A percentile compares a stretch with the other conserved stretches of the same genome.
Evolutionary conservation across 1,140 invertebrate species (phyloP).

Genomic region (Ceratoteleas bidentatus): DNA sequence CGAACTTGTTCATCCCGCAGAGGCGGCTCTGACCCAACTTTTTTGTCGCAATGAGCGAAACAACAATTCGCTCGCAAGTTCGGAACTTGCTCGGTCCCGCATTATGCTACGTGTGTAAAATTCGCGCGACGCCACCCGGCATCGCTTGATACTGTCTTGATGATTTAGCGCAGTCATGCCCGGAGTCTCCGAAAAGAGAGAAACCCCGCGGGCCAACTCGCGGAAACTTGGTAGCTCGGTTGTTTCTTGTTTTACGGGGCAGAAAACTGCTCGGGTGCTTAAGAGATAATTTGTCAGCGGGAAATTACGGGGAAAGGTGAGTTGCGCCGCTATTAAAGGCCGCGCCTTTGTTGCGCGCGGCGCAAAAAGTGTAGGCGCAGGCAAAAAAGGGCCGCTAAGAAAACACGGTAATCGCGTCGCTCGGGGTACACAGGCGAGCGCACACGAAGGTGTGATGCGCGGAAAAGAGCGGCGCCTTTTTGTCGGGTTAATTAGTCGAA

Average conservation of each 20-base stretch:
- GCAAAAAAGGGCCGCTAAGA: conserved; percentile 42
- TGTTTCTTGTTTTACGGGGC: conserved; percentile 69
- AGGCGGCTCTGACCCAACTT: conserved; percentile 40
- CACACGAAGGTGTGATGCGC: conserved; percentile 39
- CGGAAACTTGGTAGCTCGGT: conserved; percentile 64
- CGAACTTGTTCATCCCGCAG: conserved; percentile 50
- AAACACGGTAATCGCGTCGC: conserved; percentile 56
- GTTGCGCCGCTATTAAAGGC: conserved; percentile 60
- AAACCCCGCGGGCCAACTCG: conserved; percentile 52
- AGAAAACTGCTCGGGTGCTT: conserved; percentile 67
- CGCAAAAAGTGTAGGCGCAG: neutral
- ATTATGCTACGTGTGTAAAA: conserved; percentile 59
- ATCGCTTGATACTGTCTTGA: conserved; percentile 58
- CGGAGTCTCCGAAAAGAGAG: conserved; percentile 46
- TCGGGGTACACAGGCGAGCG: conserved; percentile 41
- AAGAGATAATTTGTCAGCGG: conserved; percentile 69
- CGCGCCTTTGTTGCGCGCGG: conserved; percentile 31
- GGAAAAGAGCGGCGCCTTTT: neutral
- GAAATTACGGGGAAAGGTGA: conserved; percentile 60
- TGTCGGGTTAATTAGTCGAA: conserved; percentile 19
- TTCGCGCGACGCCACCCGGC: conserved; percentile 46
- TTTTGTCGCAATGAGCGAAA: conserved; percentile 46
- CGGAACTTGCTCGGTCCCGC: conserved; percentile 37
- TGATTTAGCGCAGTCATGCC: conserved; percentile 61
- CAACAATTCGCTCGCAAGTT: conserved; percentile 53